These are phyloP conservation scores for Brachymystax lenok DNA, from an alignment of 2,797 vertebrate species.

Conservation along the genomic window DNA sequence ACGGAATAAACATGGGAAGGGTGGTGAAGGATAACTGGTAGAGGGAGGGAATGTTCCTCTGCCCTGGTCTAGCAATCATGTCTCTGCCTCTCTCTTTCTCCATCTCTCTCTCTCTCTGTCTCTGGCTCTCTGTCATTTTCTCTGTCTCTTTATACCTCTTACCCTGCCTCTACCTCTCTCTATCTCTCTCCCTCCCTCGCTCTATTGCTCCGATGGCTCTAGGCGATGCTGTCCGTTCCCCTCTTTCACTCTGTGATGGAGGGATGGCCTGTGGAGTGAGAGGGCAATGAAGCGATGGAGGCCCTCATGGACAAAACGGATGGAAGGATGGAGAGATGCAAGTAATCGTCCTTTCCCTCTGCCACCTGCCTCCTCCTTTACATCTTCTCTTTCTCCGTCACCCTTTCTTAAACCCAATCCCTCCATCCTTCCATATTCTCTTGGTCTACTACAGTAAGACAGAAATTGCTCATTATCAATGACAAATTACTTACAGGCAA, in stretches of 20 bases:
- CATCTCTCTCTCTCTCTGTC: not conserved
- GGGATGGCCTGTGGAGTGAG: conserved; percentile 60
- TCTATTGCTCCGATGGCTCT: conserved; percentile 65
- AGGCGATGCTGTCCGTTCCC: conserved; percentile 68
- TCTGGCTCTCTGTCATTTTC: too few species aligned
- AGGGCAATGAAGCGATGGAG: conserved; percentile 60
- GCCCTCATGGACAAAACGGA: conserved; percentile 28
- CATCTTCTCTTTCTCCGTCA: conserved; percentile 13
- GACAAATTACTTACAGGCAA: not conserved
- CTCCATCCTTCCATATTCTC: conserved; percentile 27
- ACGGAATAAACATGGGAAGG: conserved; percentile 53
- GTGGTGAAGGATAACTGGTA: conserved; percentile 10
- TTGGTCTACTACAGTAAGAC: conserved; percentile 14
- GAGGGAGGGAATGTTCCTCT: not conserved
- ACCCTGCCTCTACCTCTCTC: conserved; percentile 8
- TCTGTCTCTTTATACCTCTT: not conserved
- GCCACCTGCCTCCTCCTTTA: not conserved
- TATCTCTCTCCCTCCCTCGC: conserved; percentile 48
- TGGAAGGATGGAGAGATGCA: conserved; percentile 21
- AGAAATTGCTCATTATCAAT: not conserved
- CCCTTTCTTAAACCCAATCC: conserved; percentile 17
- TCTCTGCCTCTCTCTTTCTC: not conserved
- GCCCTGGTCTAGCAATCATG: conserved; percentile 28
- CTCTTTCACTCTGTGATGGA: conserved; percentile 72
- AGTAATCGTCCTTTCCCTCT: not conserved